A percentile compares a stretch with the other conserved stretches of the same genome.
phyloP scores from a whole-genome alignment of 2,113 vertebrate species.

The Gulo gulo region DNA sequence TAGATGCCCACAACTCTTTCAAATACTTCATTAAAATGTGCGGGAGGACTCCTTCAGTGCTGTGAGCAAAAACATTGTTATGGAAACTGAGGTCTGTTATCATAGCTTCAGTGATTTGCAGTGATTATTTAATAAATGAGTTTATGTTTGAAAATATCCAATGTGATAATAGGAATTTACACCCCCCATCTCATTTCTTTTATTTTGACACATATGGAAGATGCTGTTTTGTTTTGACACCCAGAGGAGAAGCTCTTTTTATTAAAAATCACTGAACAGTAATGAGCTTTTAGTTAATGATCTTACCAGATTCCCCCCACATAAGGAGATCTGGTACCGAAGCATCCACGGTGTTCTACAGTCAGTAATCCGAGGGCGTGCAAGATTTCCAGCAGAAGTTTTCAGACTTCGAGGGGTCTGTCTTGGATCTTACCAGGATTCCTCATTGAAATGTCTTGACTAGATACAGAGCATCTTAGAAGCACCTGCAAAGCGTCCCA shows the following conservation, averaged over 20 bases:
- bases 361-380: neutral
- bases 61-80: neutral
- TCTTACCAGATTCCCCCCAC: neutral
- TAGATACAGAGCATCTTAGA: neutral
- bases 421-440: neutral
- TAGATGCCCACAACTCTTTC: constrained; percentile 31
- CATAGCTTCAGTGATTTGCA: neutral
- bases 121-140: constrained; percentile 20
- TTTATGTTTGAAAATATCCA: constrained; percentile 46
- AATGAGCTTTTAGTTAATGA: constrained; percentile 30
- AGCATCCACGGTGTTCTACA: neutral
- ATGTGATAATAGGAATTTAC: constrained; percentile 11
- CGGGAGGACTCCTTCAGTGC: neutral
- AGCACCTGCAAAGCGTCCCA: neutral
- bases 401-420: neutral
- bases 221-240: constrained; percentile 63
- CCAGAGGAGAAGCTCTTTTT: constrained; percentile 53
- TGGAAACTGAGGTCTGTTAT: constrained; percentile 36
- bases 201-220: constrained; percentile 66
- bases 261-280: constrained; percentile 48
- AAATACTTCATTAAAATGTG: constrained; percentile 65
- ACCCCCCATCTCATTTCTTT: neutral
- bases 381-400: neutral
- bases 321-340: neutral
- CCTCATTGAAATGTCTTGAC: neutral